These are phyloP conservation scores for Cloeon dipterum DNA, from an alignment of 2,888 invertebrate species.

Conservation along the genomic window DNA sequence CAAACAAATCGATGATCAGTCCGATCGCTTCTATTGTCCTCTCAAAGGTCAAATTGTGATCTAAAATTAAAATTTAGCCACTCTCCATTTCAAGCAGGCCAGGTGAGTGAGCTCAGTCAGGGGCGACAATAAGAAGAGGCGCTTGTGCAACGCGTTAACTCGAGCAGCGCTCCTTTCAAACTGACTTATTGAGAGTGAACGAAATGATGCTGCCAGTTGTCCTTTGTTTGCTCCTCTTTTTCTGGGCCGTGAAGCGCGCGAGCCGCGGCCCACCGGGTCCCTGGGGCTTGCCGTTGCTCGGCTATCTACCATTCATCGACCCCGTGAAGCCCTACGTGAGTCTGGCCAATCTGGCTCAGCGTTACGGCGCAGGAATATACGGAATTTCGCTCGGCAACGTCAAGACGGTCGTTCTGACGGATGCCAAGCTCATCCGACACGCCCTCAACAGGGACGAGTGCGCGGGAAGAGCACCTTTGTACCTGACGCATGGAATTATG, in stretches of 20 bases:
- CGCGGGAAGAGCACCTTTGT: constrained; percentile 57
- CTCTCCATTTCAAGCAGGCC: no score
- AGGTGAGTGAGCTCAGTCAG: no score
- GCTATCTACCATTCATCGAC: constrained; percentile 54
- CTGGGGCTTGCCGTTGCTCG: constrained; percentile 50
- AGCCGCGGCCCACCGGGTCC: constrained; percentile 52
- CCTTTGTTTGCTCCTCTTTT: constrained; percentile 3
- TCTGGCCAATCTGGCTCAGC: constrained; percentile 35
- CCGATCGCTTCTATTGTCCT: no score
- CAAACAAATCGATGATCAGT: no score
- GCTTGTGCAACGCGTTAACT: no score
- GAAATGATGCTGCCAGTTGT: no score
- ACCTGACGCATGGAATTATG: constrained; percentile 69
- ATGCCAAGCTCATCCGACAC: constrained; percentile 44
- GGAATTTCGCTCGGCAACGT: constrained; percentile 3
- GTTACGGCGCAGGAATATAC: constrained; percentile 29
- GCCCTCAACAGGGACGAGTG: constrained; percentile 47
- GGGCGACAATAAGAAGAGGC: no score
- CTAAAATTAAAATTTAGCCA: no score
- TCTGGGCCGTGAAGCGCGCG: not conserved
- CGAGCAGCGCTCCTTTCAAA: no score
- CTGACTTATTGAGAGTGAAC: no score
- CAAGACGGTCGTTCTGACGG: constrained; percentile 40
- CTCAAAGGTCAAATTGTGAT: no score
- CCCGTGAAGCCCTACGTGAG: constrained; percentile 43